Base-by-base conservation (phyloP, 2,888 invertebrate genomes). In the Lypha dubia region DNA sequence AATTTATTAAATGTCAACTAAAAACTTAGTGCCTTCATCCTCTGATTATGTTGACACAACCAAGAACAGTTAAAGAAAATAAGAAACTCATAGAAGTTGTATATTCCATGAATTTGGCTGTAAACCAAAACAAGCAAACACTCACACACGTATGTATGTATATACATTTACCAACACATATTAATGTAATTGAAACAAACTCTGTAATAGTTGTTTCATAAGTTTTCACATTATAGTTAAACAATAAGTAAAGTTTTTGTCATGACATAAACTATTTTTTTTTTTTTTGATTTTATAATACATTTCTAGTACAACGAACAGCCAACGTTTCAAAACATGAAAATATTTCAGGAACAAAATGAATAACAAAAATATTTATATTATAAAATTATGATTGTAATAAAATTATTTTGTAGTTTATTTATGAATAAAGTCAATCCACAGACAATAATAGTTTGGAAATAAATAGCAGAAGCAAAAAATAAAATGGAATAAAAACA, bases 371-470 rank as follows among this genome's bases (percentile, higher is more conserved):
- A 83, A 71, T 77, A 83, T 85, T 84, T 83, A 86, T 86, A 85
- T 86, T 79, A 70, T 67, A 82, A 82, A 86, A 87, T 87, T 87
- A 86, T 86, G 84, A 87, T 86, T 81, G 85, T 83, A 85, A 86
- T 86, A 86, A 87, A 87, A 87, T 87, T 85, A 86, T 83, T 86
- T 79, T 79, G 76, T 81, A 84, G 79, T 86, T 84, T 84, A 67
- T 56, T 41, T 73, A 62, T 46, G 76, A 76, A 76, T 76, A 77
- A 77, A 84, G 70, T 79, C 77, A 81, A 75, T 81, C 63, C 70
- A 75, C 74, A 84, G 77, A 79, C 84, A 84, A 77, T 60, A 79
- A 70, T 67, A 73, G 56, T 80, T 81, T 62, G 67, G 20, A 67
- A 70, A 76, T n/a, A 77, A 38, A 8, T 41, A 60, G 46, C 13